A percentile compares a stretch with the other conserved stretches of the same genome.
phyloP scores from a whole-genome alignment of 2,113 vertebrate genomes.

The Petroica traversi region DNA sequence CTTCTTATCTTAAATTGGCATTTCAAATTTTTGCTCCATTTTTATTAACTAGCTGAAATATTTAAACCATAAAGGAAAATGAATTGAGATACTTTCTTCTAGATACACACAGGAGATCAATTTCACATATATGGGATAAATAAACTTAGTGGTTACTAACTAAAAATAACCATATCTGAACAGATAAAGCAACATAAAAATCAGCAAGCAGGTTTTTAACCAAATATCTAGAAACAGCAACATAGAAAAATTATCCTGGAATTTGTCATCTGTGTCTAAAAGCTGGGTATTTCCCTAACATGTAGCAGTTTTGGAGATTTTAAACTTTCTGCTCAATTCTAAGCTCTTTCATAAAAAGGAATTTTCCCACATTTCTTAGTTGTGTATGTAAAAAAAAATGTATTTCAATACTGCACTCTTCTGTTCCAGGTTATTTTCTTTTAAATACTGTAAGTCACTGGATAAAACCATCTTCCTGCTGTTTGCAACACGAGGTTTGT shows the following conservation, averaged over 20 bases:
- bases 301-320: background rate
- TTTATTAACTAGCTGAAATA: background rate
- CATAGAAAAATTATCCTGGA: background rate
- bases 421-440: background rate
- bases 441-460: background rate
- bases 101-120: background rate
- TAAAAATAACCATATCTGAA: background rate
- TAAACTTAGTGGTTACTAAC: background rate
- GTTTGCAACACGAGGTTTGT: background rate
- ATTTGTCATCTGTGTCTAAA: background rate
- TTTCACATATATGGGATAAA: background rate
- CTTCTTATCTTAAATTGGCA: background rate
- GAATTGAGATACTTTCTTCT: background rate
- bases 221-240: background rate
- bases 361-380: background rate
- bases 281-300: background rate
- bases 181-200: background rate
- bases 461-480: background rate
- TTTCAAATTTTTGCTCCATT: background rate
- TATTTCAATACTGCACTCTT: background rate
- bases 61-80: background rate
- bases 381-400: fast-evolving
- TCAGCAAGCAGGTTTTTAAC: background rate
- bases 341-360: background rate
- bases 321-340: background rate